Evolutionary conservation across 2,888 invertebrate genomes (phyloP).

Genomic region (Pterobdella sp.): DNA sequence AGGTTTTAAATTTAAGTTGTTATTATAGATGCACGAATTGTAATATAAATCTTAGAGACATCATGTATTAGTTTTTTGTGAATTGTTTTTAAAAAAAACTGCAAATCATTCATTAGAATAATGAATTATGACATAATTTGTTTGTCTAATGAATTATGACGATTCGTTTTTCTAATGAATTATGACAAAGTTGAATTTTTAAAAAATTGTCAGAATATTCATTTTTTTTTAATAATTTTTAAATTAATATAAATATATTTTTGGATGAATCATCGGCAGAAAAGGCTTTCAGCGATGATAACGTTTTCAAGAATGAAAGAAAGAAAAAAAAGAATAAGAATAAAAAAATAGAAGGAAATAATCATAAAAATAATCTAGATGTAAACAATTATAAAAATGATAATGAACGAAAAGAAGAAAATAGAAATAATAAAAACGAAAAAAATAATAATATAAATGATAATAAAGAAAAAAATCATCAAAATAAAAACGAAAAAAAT

Average conservation of each 20-base stretch:
- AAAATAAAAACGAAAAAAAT: not conserved
- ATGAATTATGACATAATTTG: no score
- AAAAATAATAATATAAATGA: not conserved
- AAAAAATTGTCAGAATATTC: no score
- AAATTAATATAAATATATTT: not conserved
- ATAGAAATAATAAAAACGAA: not conserved
- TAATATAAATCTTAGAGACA: no score
- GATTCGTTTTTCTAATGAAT: no score
- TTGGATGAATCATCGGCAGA: not conserved
- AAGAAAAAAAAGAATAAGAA: not conserved
- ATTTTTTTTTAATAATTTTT: not conserved
- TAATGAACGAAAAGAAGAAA: not conserved
- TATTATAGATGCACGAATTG: no score
- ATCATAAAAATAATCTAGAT: not conserved
- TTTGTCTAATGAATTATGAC: no score
- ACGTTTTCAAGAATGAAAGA: slow-evolving; percentile 11
- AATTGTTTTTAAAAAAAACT: no score
- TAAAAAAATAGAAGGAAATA: not conserved
- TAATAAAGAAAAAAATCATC: not conserved
- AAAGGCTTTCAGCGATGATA: slow-evolving; percentile 25
- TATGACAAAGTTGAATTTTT: no score
- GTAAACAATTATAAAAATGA: not conserved
- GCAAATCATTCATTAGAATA: no score
- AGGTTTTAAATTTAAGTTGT: no score
- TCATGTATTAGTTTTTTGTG: no score